A percentile compares a stretch with the other conserved stretches of the same genome.
These are phyloP conservation scores for Hirtodrosophila duncani DNA, from an alignment of 2,888 invertebrate genomes.

Conservation along the genomic window DNA sequence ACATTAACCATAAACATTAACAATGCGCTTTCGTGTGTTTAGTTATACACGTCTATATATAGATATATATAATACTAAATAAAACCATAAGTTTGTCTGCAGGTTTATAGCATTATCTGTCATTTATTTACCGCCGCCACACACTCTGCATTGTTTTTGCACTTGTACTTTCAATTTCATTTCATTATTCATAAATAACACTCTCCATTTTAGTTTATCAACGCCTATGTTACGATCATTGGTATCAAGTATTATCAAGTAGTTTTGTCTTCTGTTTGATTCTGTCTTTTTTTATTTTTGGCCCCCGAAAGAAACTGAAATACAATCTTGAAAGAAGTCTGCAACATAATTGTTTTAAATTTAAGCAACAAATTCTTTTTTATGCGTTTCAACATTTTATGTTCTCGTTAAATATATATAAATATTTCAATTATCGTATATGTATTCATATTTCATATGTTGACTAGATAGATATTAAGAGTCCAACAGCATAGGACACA, in stretches of 20 bases:
- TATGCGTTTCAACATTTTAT: constrained; percentile 53
- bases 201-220: constrained; percentile 32
- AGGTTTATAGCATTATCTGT: too few species aligned
- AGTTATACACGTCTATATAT: constrained; percentile 11
- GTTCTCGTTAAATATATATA: constrained; percentile 39
- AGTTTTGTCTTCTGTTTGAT: constrained; percentile 33
- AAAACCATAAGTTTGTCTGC: constrained; percentile 22
- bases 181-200: constrained; percentile 39
- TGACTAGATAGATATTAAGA: constrained; percentile 51
- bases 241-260: constrained; percentile 29
- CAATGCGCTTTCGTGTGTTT: constrained; percentile 59
- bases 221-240: constrained; percentile 21
- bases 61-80: constrained; percentile 22
- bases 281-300: constrained; percentile 63
- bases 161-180: constrained; percentile 50
- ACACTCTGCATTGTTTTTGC: constrained; percentile 31
- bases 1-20: constrained; percentile 75
- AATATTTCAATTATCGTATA: constrained; percentile 21
- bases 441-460: constrained; percentile 34
- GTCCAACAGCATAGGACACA: constrained; percentile 56
- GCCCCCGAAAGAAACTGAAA: constrained; percentile 78
- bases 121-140: constrained; percentile 16
- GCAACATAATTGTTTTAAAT: constrained; percentile 22
- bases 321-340: constrained; percentile 21
- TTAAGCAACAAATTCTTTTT: constrained; percentile 3